Conservation (phyloP, 2,113 vertebrate species). For the Barbus barbus region DNA sequence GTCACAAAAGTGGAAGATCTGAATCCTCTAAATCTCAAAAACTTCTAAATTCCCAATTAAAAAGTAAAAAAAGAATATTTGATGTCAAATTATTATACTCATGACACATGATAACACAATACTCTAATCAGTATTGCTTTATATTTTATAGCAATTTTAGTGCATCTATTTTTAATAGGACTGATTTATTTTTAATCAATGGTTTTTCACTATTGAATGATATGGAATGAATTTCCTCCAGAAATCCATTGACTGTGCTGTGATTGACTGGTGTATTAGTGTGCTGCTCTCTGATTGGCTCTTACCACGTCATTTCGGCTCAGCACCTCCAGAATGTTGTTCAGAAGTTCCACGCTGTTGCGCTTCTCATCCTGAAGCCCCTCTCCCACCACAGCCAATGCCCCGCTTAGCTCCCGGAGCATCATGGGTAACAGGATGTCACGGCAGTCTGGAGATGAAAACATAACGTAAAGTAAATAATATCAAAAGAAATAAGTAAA, state of each 20-base stretch:
- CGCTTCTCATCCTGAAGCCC: conserved; percentile 78
- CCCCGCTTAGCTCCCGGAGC: conserved; percentile 85
- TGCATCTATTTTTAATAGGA: no score
- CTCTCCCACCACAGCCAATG: conserved; percentile 78
- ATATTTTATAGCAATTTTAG: neutral
- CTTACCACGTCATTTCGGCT: conserved; percentile 88
- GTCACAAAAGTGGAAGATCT: neutral
- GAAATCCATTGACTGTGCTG: neutral
- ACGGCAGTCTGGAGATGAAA: conserved; percentile 83
- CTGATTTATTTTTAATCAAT: neutral
- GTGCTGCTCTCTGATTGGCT: conserved; percentile 34
- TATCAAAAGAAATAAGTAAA: neutral
- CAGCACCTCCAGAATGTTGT: conserved; percentile 93
- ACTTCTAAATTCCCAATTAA: neutral
- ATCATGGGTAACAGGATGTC: conserved; percentile 95
- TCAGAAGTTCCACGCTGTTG: conserved; percentile 88
- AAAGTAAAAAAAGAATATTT: neutral
- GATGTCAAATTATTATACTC: neutral
- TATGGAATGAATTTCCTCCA: neutral
- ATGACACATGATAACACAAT: neutral
- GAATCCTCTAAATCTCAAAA: neutral
- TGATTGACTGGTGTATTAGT: conserved; percentile 3
- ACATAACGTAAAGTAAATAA: neutral
- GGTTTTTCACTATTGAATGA: neutral
- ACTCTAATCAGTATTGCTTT: neutral